Evolutionary conservation across 2,113 vertebrate species (phyloP), one percentile per base, ranked within the genome.

Genomic region (Cinclus mexicanus): DNA sequence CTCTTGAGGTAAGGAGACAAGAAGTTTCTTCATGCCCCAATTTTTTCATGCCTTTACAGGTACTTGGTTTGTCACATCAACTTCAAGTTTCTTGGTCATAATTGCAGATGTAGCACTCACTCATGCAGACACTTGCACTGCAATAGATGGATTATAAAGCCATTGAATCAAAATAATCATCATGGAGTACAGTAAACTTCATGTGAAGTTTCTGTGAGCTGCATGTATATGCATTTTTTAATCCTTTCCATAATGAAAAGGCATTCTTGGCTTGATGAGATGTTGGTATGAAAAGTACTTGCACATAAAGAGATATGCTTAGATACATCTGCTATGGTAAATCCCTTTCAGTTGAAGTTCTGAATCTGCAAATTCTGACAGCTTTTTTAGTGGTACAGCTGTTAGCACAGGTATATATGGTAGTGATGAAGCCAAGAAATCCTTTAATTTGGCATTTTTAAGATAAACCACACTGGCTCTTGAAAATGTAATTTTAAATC

Each of bases 341-440:
- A 97, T 97, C 55, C 91, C 37, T 72, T 90, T 93, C 81, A 95
- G 77, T 68, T 94, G 78, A 95, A 93, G 75, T 97, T 97, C 93
- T 97, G 96, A 97, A 95, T 98, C 82, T 98, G 87, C 89, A 92
- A 63, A 71, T 78, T 87, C 52, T 95, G 96, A 87, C 94, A 97
- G 87, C 75, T 95, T 95, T 97, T 94, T 96, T 89, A 85, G 93
- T 86, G 69, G 28, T 83, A 28, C 57, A 94, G 85, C 79, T 94
- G 75, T 92, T 96, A 90, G 93, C 46, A 61, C 88, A 80, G 72
- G 72, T 95, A 74, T 76, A 80, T 97, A 92, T 63, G 82, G 83
- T 82, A 82, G 78, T 1, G 4, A 49, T 93, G 60, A 97, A 97
- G 83, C 65, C 74, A 60, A 94, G 52, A 91, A 96, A 86, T 90